A percentile compares a stretch with the other conserved stretches of the same genome.
These are phyloP conservation scores for Saturnia pavonia DNA, from an alignment of 2,888 invertebrate species.

Conservation along the genomic window DNA sequence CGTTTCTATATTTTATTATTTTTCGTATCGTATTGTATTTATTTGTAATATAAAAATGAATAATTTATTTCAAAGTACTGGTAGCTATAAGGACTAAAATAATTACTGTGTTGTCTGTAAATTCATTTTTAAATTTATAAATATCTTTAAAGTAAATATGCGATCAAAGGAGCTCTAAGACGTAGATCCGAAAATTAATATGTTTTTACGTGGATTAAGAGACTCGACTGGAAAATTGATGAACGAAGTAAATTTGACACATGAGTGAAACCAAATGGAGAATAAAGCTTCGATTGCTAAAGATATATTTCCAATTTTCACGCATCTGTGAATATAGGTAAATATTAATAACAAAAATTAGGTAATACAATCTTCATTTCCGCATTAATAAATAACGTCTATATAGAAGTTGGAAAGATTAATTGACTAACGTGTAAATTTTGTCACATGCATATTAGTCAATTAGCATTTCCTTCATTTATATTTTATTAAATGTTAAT, in stretches of 20 bases:
- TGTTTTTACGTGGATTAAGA: conserved; percentile 2
- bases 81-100: background rate
- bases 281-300: background rate
- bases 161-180: conserved; percentile 6
- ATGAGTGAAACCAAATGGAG: background rate
- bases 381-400: too few relatives aligned
- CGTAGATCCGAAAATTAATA: background rate
- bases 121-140: background rate
- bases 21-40: conserved; percentile 20
- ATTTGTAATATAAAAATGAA: background rate
- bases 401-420: too few relatives aligned
- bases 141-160: background rate
- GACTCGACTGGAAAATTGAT: conserved; percentile 4
- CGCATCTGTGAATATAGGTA: background rate
- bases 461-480: too few relatives aligned
- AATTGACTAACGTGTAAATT: too few relatives aligned
- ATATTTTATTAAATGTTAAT: too few relatives aligned
- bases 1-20: conserved; percentile 35
- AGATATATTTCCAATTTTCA: background rate
- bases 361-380: background rate
- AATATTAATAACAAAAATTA: background rate
- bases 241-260: conserved; percentile 12
- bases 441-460: too few relatives aligned
- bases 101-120: background rate
- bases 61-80: background rate